Evolutionary conservation across 1,140 invertebrate genomes (phyloP), one percentile per base, ranked within the genome.

Genomic region (Maconellicoccus hirsutus): DNA sequence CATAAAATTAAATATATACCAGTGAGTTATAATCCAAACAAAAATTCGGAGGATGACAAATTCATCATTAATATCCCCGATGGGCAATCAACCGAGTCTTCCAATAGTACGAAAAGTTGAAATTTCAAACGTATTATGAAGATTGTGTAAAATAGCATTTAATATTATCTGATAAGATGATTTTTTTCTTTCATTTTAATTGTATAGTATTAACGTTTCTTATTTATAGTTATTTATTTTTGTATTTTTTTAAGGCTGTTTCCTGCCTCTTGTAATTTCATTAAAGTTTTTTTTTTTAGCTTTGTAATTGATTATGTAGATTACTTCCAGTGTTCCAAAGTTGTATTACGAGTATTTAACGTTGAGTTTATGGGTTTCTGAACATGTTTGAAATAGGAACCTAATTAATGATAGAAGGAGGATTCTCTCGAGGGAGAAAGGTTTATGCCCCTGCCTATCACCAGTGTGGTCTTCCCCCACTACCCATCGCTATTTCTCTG

Each of bases 1-100:
- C 25, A 66, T 26, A 66, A 66, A 26, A 26, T 66, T 12, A 66
- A 66, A 19, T 66, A 66, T 16, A 66, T 66, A 23, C 61, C 61
- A 22, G 61, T 66, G 8, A 26, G 61, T 25, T 66, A 66, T 66
- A 16, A 23, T 66, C 8, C 25, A 25, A 26, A 66, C 25, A 19
- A 52, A 16, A 16, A 52, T 52, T 52, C 42, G 42, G 2, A 52
- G 12, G 42, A 52, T 19, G n/a, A 19, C n/a, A 52, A 52, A 52
- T 52, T 52, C n/a, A 16, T 52, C n/a, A 52, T 52, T 16, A 52
- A 14, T 52, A 52, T 52, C n/a, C 42, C 42, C 3, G 42, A 52
- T 8, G 16, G 16, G 6, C 42, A 52, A 16, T 52, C 42, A 3
- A 52, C 42, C 4, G 42, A 52, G 16, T 52, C 42, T 16, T 8